These are phyloP conservation scores for Pelodytes ibericus DNA, from an alignment of 2,797 vertebrate genomes.

Conservation along the genomic window DNA sequence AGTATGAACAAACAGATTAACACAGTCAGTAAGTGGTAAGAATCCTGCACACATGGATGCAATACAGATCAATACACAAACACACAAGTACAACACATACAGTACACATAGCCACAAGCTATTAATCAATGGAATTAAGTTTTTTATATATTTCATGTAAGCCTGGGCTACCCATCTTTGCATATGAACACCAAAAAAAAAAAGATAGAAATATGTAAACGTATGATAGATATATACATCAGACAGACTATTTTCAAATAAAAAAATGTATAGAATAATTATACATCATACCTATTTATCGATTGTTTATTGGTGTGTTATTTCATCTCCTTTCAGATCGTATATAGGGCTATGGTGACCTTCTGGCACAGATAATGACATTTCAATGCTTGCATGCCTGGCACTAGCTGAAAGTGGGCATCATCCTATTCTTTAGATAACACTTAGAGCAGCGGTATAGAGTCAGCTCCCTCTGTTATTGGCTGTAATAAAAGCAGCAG, in stretches of 20 bases:
- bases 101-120: neutral
- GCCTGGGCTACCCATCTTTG: too few relatives aligned
- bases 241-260: conserved; percentile 12
- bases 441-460: conserved; percentile 1
- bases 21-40: neutral
- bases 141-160: too few relatives aligned
- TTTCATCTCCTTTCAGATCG: neutral
- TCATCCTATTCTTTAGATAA: neutral
- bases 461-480: conserved; percentile 2
- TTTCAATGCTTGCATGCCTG: conserved; percentile 22
- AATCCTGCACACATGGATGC: neutral
- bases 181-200: too few relatives aligned
- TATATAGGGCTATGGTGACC: neutral
- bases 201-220: neutral
- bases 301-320: too few relatives aligned
- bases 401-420: conserved; percentile 16
- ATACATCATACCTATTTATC: too few relatives aligned
- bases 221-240: conserved; percentile 2
- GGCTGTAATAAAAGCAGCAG: conserved; percentile 23
- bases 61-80: conserved; percentile 15
- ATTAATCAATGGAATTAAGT: neutral
- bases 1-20: neutral
- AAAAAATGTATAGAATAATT: neutral
- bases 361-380: neutral
- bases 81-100: conserved; percentile 4